phyloP scores from a whole-genome alignment of 2,888 invertebrate species.

The Volucella bombylans region DNA sequence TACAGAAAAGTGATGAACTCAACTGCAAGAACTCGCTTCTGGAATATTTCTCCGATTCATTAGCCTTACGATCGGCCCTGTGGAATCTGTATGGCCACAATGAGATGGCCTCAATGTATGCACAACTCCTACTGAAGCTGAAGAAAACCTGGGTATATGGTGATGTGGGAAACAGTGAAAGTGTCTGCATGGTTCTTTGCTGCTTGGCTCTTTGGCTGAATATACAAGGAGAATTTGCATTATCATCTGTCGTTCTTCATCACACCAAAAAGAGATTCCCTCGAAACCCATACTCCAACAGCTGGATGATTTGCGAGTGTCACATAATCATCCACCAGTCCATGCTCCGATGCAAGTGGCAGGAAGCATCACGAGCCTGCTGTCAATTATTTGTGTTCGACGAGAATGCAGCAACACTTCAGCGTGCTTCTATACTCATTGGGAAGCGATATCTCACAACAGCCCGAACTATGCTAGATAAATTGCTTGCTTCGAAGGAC shows the following conservation, averaged over 20 bases:
- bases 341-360: conserved; percentile 85
- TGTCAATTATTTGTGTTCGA: conserved; percentile 87
- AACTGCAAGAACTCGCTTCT: conserved; percentile 93
- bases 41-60: conserved; percentile 90
- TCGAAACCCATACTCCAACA: conserved; percentile 84
- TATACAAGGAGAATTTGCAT: conserved; percentile 84
- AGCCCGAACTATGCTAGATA: conserved; percentile 80
- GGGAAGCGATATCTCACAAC: conserved; percentile 81
- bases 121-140: conserved; percentile 90
- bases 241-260: conserved; percentile 85
- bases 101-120: conserved; percentile 91
- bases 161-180: conserved; percentile 86
- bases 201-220: conserved; percentile 85
- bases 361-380: conserved; percentile 87
- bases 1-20: conserved; percentile 92
- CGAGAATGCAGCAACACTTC: conserved; percentile 86
- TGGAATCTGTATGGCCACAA: conserved; percentile 95
- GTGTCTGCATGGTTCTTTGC: conserved; percentile 88
- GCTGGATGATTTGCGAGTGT: conserved; percentile 88
- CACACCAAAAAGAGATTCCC: conserved; percentile 87
- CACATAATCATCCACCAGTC: conserved; percentile 83
- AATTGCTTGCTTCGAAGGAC: conserved; percentile 78
- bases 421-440: conserved; percentile 81
- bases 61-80: conserved; percentile 91
- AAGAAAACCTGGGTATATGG: conserved; percentile 85